A percentile compares a stretch with the other conserved stretches of the same genome.
Evolutionary conservation across 2,888 invertebrate species (phyloP).

Genomic region (Pimpla rufipes): DNA sequence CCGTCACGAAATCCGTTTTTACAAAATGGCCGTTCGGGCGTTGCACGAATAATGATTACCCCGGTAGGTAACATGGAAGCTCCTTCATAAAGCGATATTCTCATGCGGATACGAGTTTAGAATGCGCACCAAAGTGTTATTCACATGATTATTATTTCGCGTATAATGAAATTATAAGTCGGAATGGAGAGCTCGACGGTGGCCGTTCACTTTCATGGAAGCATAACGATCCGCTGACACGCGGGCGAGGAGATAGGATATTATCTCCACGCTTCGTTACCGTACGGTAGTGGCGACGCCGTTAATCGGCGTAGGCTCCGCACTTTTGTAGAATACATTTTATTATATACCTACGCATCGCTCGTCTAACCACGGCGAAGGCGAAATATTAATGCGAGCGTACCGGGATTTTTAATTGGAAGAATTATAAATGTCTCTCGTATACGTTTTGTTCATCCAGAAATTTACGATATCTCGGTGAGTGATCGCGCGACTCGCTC

Average conservation of each 20-base stretch:
- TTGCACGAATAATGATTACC: no score
- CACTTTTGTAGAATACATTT: conserved; percentile 34
- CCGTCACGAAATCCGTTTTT: no score
- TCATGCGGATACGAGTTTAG: not conserved
- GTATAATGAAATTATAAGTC: conserved; percentile 47
- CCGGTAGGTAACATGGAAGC: no score
- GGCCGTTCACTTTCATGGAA: conserved; percentile 55
- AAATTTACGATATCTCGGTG: conserved; percentile 40
- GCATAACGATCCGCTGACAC: conserved; percentile 58
- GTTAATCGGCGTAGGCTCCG: conserved; percentile 47
- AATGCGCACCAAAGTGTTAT: not conserved
- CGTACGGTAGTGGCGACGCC: conserved; percentile 57
- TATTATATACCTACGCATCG: not conserved
- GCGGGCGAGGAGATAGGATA: conserved; percentile 45
- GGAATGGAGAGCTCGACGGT: conserved; percentile 40
- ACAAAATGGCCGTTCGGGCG: no score
- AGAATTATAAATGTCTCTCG: conserved; percentile 28
- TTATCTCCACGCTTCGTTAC: conserved; percentile 58
- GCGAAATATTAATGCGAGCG: conserved; percentile 31
- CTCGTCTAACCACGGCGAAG: conserved; percentile 1
- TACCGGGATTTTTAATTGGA: conserved; percentile 46
- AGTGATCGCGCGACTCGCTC: conserved; percentile 54
- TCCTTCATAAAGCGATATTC: no score
- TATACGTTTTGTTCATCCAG: conserved; percentile 16
- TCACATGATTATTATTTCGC: conserved; percentile 29